Evolutionary conservation across 2,113 vertebrate species (phyloP).

Genomic region (Ploceus nigricollis): DNA sequence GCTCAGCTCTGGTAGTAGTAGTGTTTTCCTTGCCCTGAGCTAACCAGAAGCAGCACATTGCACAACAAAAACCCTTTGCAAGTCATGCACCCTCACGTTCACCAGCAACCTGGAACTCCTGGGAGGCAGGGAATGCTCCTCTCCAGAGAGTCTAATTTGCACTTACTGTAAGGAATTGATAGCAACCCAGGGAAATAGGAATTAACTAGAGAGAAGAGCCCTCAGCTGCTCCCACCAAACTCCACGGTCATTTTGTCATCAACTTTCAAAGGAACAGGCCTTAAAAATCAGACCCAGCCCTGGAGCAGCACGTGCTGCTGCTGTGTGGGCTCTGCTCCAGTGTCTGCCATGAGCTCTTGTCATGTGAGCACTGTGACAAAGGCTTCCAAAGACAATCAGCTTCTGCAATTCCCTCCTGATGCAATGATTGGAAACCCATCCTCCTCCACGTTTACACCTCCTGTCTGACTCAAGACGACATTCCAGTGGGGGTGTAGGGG

Average conservation of each 20-base stretch:
- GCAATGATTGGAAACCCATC: neutral
- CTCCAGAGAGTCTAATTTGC: slow-evolving; percentile 9
- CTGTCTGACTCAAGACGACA: neutral
- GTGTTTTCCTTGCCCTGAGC: slow-evolving; percentile 35
- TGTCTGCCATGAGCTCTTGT: neutral
- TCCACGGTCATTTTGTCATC: neutral
- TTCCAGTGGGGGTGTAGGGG: neutral
- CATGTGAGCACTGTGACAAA: neutral
- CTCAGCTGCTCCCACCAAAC: neutral
- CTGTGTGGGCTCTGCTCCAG: neutral
- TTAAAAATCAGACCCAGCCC: neutral
- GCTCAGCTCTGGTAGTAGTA: neutral
- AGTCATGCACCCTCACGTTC: neutral
- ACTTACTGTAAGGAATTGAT: slow-evolving; percentile 23
- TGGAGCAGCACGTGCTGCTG: neutral
- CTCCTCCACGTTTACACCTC: neutral
- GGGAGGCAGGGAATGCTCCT: neutral
- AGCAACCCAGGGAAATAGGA: neutral
- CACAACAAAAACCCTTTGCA: neutral
- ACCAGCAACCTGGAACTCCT: neutral
- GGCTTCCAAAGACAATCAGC: neutral
- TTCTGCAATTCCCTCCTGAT: neutral
- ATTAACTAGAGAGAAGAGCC: neutral
- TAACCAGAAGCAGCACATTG: slow-evolving; percentile 20
- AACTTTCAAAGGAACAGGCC: neutral